Base-by-base conservation (phyloP, 2,797 vertebrate genomes). In the Thaleichthys pacificus region DNA sequence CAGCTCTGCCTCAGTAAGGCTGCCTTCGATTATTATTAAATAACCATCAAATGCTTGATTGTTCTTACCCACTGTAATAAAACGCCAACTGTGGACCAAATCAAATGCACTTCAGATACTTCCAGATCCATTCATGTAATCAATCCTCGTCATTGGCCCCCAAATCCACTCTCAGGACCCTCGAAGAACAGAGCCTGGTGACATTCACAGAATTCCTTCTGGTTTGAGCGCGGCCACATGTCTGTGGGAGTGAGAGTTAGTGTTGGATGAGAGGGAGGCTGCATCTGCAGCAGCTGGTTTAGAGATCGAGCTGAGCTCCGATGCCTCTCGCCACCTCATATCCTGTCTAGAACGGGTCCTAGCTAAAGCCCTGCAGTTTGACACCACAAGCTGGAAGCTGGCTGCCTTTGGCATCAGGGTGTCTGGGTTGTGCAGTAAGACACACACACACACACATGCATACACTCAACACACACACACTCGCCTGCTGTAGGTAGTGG, bases 221-320 rank as follows among this genome's bases (percentile, higher is more conserved):
- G 75, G 69, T 63, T 80, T 24, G 12, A 82, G 76, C 82, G 56
- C 83, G 77, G 78, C 79, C 81, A 68, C 78, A 77, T 81, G 78
- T 81, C 26, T 32, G 22, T 15, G 72, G 77, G 69, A 81, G 51
- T 63, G 69, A 58, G 51, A 69, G 82, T 84, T 78, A 75, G 73
- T 85, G 80, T 86, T 82, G 83, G 79, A 81, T 21, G 64, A 76
- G 75, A 79, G 22, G 79, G 80, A 79, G 79, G 38, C 77, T 73
- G 76, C 66, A 79, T 68, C 72, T 82, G 87, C 87, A 88, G 84
- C 88, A 91, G 88, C 87, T 90, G 87, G 86, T 85, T 80, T 82
- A 86, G 82, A 88, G 85, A 87, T 88, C 70, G 69, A 87, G 83
- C 71, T 67, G 75, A 78, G 75, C 81, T 74, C 76, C 76, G 79